These are phyloP conservation scores for Halictus quadricinctus DNA, from an alignment of 2,888 invertebrate genomes.

Conservation along the genomic window DNA sequence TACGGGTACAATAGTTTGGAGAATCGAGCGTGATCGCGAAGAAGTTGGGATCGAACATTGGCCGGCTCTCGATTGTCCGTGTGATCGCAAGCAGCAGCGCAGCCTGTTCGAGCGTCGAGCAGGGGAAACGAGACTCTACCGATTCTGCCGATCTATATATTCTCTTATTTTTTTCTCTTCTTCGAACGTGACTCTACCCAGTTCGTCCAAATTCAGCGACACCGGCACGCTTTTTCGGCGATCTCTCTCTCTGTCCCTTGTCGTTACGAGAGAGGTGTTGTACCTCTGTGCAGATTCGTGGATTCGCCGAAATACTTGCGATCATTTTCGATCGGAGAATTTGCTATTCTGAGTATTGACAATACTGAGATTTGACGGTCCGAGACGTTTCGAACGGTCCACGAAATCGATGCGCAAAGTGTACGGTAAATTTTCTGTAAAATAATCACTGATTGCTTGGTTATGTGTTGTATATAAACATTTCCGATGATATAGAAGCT, in stretches of 20 bases:
- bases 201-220: conserved; percentile 20
- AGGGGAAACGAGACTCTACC: conserved; percentile 28
- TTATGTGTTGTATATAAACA: conserved; percentile 73
- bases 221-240: conserved; percentile 16
- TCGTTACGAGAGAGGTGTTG: conserved; percentile 5
- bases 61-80: neutral
- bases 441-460: conserved; percentile 55
- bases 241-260: conserved; percentile 47
- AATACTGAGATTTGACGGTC: conserved; percentile 3
- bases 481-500: conserved; percentile 69
- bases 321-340: neutral
- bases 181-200: neutral
- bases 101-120: conserved; percentile 46
- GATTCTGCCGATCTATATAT: conserved; percentile 21
- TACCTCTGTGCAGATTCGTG: conserved; percentile 23
- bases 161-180: conserved; percentile 6
- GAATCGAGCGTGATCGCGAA: neutral
- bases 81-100: conserved; percentile 57
- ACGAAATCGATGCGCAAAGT: conserved; percentile 30
- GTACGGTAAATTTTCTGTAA: conserved; percentile 45
- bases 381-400: conserved; percentile 18
- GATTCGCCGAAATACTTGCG: conserved; percentile 18
- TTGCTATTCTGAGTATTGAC: neutral
- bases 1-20: neutral
- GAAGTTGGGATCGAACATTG: neutral